These are phyloP conservation scores for Cynopterus brachyotis DNA, from an alignment of 2,113 vertebrate genomes.

Conservation along the genomic window DNA sequence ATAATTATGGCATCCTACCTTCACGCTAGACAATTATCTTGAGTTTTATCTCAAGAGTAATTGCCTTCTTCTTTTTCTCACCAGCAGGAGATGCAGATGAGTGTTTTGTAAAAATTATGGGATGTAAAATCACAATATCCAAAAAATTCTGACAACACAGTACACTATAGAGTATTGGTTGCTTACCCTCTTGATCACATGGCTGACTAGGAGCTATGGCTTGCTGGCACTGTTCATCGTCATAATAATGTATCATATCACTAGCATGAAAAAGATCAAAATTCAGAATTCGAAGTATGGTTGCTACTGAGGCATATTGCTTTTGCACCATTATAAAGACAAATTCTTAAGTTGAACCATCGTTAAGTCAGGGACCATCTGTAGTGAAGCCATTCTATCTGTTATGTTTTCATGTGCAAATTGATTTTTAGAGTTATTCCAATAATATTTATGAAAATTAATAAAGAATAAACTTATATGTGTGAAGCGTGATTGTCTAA, in stretches of 20 bases:
- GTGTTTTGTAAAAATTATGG: background rate
- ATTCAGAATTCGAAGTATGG: background rate
- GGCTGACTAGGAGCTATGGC: background rate
- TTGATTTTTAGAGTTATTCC: background rate
- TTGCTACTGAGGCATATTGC: background rate
- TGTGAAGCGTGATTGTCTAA: conserved; percentile 16
- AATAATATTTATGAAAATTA: conserved; percentile 58
- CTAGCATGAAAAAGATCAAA: background rate
- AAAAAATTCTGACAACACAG: background rate
- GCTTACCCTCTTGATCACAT: background rate
- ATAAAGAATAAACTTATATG: conserved; percentile 16
- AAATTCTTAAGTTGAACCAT: background rate
- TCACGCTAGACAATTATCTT: background rate
- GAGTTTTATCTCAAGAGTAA: background rate
- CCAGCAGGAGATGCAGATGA: background rate
- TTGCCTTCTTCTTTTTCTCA: background rate
- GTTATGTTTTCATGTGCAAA: background rate
- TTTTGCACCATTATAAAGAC: background rate
- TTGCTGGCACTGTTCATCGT: background rate
- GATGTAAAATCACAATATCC: background rate
- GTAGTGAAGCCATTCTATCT: background rate
- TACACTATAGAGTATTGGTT: background rate
- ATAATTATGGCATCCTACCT: background rate
- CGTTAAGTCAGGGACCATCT: background rate
- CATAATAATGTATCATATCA: background rate